Evolutionary conservation across 1,140 invertebrate species (phyloP), one percentile per base, ranked within the genome.

Genomic region (Cydia amplana): DNA sequence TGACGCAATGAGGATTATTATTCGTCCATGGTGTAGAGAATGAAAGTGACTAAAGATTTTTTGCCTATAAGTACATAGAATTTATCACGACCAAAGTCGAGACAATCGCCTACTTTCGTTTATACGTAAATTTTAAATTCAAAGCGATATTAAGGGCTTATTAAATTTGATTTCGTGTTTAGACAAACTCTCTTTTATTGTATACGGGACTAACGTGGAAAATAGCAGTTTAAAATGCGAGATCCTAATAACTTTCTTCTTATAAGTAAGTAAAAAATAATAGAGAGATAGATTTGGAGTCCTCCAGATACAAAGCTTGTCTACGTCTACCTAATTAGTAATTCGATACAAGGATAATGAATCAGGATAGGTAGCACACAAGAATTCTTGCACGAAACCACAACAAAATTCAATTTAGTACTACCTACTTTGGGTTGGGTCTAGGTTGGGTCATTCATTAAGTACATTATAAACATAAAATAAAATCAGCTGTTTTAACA

Each of bases 311-410:
- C 7, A 60, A 60, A 10, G 18, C 18, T 60, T 20, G 20, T 23
- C 55, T 23, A 60, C 16, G n/a, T 7, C 49, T 60, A 23, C 20
- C 55, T 60, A 10, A 60, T 10, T 60, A 23, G 55, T 60, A 60
- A 23, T 60, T 60, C 12, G 55, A 60, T n/a, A 60, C 23, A 60
- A 12, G 16, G 16, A 23, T 60, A 6, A 60, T 60, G 55, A 23
- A 60, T 60, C 20, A 23, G 55, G 18, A 3, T 60, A 28, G 4
- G n/a, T n/a, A 23, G n/a, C 6, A 60, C 16, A 46, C 10, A 32
- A 51, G n/a, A 10, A 60, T 60, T 23, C 72, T 74, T 72, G 60
- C 63, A 74, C 43, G 23, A 65, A 64, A 40, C 25, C 51, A 76
- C 63, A 73, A 64, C 9, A 43, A 32, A 32, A 32, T 32, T 32